Percentiles rank a stretch among this genome's conserved stretches.
Evolutionary conservation across 2,797 vertebrate species (phyloP).

Genomic region (Centropyge bicolor): DNA sequence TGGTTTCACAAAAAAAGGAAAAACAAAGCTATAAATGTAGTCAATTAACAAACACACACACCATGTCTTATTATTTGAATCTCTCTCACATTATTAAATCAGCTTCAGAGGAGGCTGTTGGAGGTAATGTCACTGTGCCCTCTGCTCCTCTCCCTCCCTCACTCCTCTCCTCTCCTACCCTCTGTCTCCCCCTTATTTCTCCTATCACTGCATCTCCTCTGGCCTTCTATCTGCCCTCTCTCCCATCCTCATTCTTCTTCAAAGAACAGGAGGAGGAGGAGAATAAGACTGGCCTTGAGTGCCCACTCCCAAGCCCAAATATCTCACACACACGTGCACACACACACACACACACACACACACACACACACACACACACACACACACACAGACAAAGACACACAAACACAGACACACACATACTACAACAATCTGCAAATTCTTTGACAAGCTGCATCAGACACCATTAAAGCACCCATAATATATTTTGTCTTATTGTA

Average conservation of each 20-base stretch:
- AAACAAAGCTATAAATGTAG: background rate
- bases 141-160: slow-evolving; percentile 42
- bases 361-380: slow-evolving; percentile 29
- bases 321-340: slow-evolving; percentile 33
- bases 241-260: slow-evolving; percentile 74
- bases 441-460: slow-evolving; percentile 20
- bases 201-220: slow-evolving; percentile 62
- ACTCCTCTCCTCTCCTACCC: slow-evolving; percentile 52
- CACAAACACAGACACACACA: too few relatives aligned
- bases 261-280: slow-evolving; percentile 65
- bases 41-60: background rate
- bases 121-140: slow-evolving; percentile 80
- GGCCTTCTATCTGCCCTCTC: slow-evolving; percentile 66
- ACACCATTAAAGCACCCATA: background rate
- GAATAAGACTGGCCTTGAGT: slow-evolving; percentile 74
- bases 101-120: slow-evolving; percentile 37
- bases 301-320: slow-evolving; percentile 73
- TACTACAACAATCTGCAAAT: slow-evolving; percentile 30
- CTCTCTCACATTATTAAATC: slow-evolving; percentile 1
- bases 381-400: slow-evolving; percentile 20
- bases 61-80: background rate
- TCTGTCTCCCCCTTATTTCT: slow-evolving; percentile 47
- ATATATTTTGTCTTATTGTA: background rate
- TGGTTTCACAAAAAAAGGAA: background rate
- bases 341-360: slow-evolving; percentile 33